Conservation (phyloP, 2,113 vertebrate species). For the Corythoichthys haematopterus region DNA sequence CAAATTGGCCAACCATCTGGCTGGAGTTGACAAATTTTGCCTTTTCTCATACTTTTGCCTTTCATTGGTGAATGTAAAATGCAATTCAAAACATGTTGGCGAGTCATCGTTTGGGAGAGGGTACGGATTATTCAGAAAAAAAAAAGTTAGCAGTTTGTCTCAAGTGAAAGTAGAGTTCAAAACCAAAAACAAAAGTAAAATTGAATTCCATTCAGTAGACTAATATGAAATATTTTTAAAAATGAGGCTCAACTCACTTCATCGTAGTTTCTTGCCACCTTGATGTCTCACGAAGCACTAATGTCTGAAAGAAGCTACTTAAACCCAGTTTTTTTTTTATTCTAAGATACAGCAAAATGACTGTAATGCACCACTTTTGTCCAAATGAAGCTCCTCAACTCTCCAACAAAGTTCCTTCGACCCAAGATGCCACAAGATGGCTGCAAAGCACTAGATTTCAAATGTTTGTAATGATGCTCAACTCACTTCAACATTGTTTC, state of each 20-base stretch:
- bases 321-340: no score
- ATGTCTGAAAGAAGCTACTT: no score
- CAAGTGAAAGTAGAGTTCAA: neutral
- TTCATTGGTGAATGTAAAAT: slow-evolving; percentile 48
- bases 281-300: no score
- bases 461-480: neutral
- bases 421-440: no score
- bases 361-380: neutral
- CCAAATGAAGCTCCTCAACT: neutral
- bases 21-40: slow-evolving; percentile 13
- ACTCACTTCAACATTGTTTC: neutral
- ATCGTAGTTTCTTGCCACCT: no score
- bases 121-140: neutral
- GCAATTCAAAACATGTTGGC: slow-evolving; percentile 5
- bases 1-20: slow-evolving; percentile 22
- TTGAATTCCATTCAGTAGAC: no score
- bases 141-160: neutral
- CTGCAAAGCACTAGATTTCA: no score
- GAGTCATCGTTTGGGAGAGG: neutral
- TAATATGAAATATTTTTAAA: no score
- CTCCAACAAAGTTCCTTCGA: neutral
- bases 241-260: no score
- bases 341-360: neutral
- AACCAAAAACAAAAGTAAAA: neutral
- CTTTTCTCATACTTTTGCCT: slow-evolving; percentile 16